These are phyloP conservation scores for Allolobophora icterica DNA, from an alignment of 2,888 invertebrate genomes.

Conservation along the genomic window DNA sequence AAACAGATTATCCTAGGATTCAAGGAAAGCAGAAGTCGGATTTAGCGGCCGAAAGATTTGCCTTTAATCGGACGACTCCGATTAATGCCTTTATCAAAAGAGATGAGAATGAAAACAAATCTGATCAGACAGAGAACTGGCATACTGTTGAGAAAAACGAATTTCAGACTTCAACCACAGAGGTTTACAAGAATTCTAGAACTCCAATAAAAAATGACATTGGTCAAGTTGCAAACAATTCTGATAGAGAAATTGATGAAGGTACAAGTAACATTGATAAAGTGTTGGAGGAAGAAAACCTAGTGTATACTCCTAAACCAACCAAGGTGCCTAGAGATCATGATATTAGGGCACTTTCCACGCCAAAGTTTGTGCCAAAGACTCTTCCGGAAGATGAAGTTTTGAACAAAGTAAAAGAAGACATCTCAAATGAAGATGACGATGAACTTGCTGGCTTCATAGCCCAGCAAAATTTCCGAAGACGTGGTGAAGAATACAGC, in stretches of 20 bases:
- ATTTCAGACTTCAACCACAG: neutral
- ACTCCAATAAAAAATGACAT: neutral
- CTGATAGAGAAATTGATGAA: neutral
- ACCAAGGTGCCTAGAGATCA: neutral
- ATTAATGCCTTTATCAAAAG: neutral
- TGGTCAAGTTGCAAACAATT: neutral
- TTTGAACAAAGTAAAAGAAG: neutral
- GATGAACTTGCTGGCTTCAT: conserved; percentile 12
- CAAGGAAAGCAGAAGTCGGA: neutral
- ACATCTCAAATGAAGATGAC: neutral
- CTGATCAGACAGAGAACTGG: neutral
- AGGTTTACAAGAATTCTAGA: neutral
- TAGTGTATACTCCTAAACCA: neutral
- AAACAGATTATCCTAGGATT: neutral
- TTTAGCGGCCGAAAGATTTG: neutral
- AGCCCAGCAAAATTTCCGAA: neutral
- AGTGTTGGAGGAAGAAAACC: neutral
- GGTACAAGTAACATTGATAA: neutral
- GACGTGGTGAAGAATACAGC: conserved; percentile 1
- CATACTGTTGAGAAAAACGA: neutral
- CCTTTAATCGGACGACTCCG: neutral
- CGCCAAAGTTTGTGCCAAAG: neutral
- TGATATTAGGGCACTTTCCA: neutral
- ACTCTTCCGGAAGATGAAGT: neutral
- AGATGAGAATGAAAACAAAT: neutral